Evolutionary conservation across 2,888 invertebrate species (phyloP), one percentile per base, ranked within the genome.

Genomic region (Caenorhabditis uteleia): DNA sequence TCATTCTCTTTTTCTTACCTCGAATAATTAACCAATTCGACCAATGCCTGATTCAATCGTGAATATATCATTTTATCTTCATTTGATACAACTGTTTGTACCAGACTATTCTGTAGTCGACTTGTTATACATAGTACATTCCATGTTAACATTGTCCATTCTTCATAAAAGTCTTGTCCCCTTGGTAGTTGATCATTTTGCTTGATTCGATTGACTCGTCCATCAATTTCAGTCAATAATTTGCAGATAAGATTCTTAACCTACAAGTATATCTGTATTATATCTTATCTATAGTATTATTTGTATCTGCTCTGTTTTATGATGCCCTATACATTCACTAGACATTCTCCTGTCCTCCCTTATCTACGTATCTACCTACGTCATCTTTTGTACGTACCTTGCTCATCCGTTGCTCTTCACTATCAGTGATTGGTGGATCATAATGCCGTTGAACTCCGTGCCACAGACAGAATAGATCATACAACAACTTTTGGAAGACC

Each of bases 141-240:
- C 81, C 81, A 81, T 6, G 81, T 80, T 1, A 81, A 50, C 78
- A 81, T 79, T 20, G 81, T 77, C 81, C 81, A 81, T 68, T 81
- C 81, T 49, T 81, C 81, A 50, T 80, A 80, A 39, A 79, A 77
- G 43, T 77, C 71, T 48, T 70, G 69, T 26, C 65, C 60, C 29
- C 60, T 48, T n/a, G 65, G 47, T 18, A 40, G 43, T 26, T 40
- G 51, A 47, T 53, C 58, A 48, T 65, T 66, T 44, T 68, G 68
- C 36, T 71, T 68, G 66, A 80, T 75, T 18, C 76, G 62, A 16
- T 62, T 57, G 31, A 80, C 80, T 20, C 81, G 69, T 4, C 72
- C 74, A 50, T 79, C 79, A 34, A 81, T 78, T 49, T 81, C 81
- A 16, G 77, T 77, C 10, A 81, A 56, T 12, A 81, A 60, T 40